Base-by-base conservation (phyloP, 2,797 vertebrate genomes). In the Sebastes glaucus region DNA sequence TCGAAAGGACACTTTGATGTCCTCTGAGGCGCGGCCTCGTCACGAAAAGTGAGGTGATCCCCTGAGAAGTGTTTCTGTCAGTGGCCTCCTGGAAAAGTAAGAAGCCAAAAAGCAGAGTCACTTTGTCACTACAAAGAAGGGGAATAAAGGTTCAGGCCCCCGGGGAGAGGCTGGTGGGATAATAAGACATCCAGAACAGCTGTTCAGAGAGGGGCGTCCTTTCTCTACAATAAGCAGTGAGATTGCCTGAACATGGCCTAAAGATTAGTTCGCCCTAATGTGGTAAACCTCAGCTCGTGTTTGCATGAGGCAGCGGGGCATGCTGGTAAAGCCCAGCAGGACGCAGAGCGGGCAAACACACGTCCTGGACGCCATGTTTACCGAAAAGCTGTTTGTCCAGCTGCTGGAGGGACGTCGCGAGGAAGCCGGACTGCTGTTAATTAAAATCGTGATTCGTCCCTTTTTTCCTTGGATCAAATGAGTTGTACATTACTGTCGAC, bases 381-480 rank as follows among this genome's bases (percentile, higher is more conserved):
- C 88, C 53, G 3, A 74, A 77, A 76, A 82, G 27, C 38, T 95
- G 91, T 96, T 96, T 95, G 94, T 90, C 87, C 96, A 96, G 96
- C 95, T 96, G 95, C 81, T 63, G 80, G 71, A 64, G 77, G 84
- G 88, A 86, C 81, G 77, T 59, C 16, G 71, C 70, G 52, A 86
- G 86, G 71, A 86, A 83, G 82, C 83, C 22, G 74, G 80, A 67
- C 38, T 49, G 81, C 60, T 82, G 92, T 87, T 96, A 95, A 96
- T 96, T 95, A 94, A 95, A 96, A 94, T 95, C 94, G 93, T 95
- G 95, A 95, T 95, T 93, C 68, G 90, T 90, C 59, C 88, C 87
- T 93, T 93, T 92, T 89, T 85, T 23, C 77, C 77, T 84, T 52
- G 90, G 91, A 95, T 95, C 93, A 95, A 94, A 93, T 88, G 83